These are phyloP conservation scores for Trachemys scripta DNA, from an alignment of 2,113 vertebrate genomes.

Conservation along the genomic window DNA sequence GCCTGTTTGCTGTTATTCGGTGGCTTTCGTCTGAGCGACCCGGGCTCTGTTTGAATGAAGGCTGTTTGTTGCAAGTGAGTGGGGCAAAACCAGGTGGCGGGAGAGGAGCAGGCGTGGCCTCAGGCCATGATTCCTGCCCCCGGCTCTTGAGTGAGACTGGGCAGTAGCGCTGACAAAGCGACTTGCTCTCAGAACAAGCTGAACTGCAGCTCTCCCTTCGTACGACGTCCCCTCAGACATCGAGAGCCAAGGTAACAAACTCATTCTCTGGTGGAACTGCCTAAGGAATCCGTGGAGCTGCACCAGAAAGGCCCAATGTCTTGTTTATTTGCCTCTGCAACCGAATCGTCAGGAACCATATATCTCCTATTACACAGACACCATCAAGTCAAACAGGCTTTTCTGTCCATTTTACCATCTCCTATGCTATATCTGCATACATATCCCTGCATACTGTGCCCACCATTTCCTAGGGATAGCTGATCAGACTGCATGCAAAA, in stretches of 20 bases:
- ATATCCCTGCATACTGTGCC: neutral
- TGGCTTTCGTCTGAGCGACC: neutral
- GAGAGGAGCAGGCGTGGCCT: neutral
- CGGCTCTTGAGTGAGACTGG: no score
- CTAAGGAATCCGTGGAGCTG: neutral
- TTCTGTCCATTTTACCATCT: neutral
- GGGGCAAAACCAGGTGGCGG: neutral
- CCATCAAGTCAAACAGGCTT: accelerated
- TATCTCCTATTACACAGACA: neutral
- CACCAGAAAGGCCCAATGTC: neutral
- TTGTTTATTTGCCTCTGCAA: neutral
- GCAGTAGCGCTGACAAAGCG: no score
- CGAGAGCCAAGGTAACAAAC: neutral
- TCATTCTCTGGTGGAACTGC: neutral
- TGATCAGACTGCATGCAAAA: neutral
- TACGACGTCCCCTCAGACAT: no score
- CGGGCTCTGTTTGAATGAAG: neutral
- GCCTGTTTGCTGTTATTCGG: neutral
- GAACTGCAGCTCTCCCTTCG: neutral
- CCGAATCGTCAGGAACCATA: neutral
- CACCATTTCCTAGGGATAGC: neutral
- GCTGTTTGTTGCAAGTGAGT: neutral
- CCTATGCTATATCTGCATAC: accelerated
- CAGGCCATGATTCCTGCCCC: no score
- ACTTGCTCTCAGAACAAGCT: neutral